phyloP scores from a whole-genome alignment of 2,797 vertebrate genomes.

The Chelon labrosus region DNA sequence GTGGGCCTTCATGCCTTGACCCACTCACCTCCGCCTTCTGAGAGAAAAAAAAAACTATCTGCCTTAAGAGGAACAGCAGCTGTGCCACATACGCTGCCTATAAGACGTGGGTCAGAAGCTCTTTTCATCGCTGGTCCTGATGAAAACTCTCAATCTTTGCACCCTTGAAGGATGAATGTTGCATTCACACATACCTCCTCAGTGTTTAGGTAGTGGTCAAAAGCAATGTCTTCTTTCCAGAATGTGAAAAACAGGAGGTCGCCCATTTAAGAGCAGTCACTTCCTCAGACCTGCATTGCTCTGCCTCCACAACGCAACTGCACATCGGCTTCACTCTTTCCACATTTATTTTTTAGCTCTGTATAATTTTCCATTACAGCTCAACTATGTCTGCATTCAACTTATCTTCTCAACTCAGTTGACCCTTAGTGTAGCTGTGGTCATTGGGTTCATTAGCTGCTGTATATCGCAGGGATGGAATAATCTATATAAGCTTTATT shows the following conservation, averaged over 20 bases:
- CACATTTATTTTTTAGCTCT: conserved; percentile 36
- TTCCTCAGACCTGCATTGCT: conserved; percentile 24
- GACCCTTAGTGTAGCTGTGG: conserved; percentile 30
- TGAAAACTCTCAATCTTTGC: conserved; percentile 56
- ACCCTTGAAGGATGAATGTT: conserved; percentile 65
- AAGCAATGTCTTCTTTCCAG: conserved; percentile 42
- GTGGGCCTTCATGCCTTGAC: conserved; percentile 52
- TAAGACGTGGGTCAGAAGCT: conserved; percentile 58
- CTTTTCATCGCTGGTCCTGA: conserved; percentile 49
- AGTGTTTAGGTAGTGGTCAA: conserved; percentile 46
- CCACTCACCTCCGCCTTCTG: conserved; percentile 48
- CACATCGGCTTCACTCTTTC: conserved; percentile 2
- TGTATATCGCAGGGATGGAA: conserved; percentile 1
- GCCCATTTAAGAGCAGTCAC: conserved; percentile 62
- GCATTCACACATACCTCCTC: conserved; percentile 39
- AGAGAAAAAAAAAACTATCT: conserved; percentile 26
- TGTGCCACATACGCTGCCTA: conserved; percentile 47
- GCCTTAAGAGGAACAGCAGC: conserved; percentile 39
- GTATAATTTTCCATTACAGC: conserved; percentile 41
- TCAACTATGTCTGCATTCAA: conserved; percentile 27
- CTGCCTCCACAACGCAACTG: conserved; percentile 9
- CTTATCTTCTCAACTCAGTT: conserved; percentile 16
- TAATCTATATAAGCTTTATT: conserved; percentile 20
- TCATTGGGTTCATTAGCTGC: conserved; percentile 36
- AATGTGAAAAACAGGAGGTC: conserved; percentile 55